Evolutionary conservation across 2,888 invertebrate genomes (phyloP).

Genomic region (Atethmia centrago): DNA sequence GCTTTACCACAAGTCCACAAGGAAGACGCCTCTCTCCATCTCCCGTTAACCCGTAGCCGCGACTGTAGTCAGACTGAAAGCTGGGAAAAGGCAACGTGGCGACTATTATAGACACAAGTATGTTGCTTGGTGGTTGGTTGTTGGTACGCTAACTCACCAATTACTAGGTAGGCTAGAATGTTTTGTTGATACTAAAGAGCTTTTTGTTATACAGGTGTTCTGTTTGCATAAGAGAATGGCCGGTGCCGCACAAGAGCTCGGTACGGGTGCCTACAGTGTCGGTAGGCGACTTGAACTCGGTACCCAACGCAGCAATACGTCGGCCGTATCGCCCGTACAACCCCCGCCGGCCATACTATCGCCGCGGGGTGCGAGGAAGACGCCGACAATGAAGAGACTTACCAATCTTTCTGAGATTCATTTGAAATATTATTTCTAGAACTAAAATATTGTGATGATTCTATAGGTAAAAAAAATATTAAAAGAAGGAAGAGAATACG

Average conservation of each 20-base stretch:
- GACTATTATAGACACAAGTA: neutral
- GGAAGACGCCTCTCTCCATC: neutral
- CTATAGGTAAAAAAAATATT: slow-evolving; percentile 35
- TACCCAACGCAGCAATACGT: slow-evolving; percentile 77
- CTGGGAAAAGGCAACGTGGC: neutral
- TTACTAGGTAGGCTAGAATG: neutral
- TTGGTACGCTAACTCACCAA: slow-evolving; percentile 7
- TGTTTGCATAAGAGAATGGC: slow-evolving; percentile 84
- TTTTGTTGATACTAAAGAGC: slow-evolving; percentile 1
- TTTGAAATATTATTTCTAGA: slow-evolving; percentile 54
- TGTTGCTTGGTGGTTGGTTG: neutral
- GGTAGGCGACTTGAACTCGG: slow-evolving; percentile 76
- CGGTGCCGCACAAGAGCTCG: slow-evolving; percentile 65
- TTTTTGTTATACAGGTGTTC: slow-evolving; percentile 77
- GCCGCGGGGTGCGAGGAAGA: slow-evolving; percentile 74
- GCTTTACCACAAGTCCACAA: neutral
- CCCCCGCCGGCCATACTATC: slow-evolving; percentile 57
- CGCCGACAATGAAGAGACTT: slow-evolving; percentile 69
- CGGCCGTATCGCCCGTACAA: slow-evolving; percentile 56
- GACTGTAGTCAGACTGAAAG: neutral
- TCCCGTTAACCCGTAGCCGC: neutral
- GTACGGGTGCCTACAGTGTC: slow-evolving; percentile 55
- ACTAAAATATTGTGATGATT: slow-evolving; percentile 64
- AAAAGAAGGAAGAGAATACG: slow-evolving; percentile 37
- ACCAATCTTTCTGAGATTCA: slow-evolving; percentile 51